Evolutionary conservation across 1,140 invertebrate genomes (phyloP).

Genomic region (Euwallacea similis): DNA sequence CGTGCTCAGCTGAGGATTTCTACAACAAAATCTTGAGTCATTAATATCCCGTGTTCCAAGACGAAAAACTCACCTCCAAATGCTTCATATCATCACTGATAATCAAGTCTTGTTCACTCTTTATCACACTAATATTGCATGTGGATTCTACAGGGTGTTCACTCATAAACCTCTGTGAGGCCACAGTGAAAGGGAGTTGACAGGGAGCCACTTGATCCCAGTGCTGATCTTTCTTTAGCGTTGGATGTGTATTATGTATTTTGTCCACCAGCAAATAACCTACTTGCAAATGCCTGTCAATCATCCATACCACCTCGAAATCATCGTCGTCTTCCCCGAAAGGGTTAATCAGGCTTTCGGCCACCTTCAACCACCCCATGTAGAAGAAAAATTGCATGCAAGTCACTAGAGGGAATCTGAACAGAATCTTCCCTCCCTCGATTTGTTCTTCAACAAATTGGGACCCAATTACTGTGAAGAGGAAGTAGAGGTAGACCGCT

Average conservation of each 20-base stretch:
- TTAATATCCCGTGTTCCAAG: background rate
- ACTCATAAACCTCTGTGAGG: conserved; percentile 72
- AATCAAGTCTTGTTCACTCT: conserved; percentile 40
- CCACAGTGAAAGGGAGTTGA: conserved; percentile 78
- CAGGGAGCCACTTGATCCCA: conserved; percentile 83
- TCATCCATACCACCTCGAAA: conserved; percentile 78
- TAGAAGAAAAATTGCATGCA: conserved; percentile 83
- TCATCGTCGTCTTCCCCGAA: conserved; percentile 90
- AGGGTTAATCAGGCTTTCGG: conserved; percentile 80
- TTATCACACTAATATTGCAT: conserved; percentile 65
- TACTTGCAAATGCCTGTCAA: conserved; percentile 83
- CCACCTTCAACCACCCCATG: conserved; percentile 89
- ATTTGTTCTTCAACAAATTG: conserved; percentile 54
- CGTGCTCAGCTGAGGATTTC: background rate
- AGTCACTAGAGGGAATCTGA: conserved; percentile 86
- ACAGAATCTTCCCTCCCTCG: conserved; percentile 62
- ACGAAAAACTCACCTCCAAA: conserved; percentile 4
- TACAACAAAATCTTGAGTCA: background rate
- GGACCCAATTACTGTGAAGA: conserved; percentile 68
- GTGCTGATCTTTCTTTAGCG: conserved; percentile 80
- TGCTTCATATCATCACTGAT: conserved; percentile 12
- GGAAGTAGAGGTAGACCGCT: conserved; percentile 74
- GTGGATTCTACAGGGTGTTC: conserved; percentile 80
- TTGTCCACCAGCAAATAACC: conserved; percentile 89
- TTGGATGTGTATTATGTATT: conserved; percentile 87